Evolutionary conservation across 1,140 invertebrate species (phyloP).

Genomic region (Propsilocerus akamusi): DNA sequence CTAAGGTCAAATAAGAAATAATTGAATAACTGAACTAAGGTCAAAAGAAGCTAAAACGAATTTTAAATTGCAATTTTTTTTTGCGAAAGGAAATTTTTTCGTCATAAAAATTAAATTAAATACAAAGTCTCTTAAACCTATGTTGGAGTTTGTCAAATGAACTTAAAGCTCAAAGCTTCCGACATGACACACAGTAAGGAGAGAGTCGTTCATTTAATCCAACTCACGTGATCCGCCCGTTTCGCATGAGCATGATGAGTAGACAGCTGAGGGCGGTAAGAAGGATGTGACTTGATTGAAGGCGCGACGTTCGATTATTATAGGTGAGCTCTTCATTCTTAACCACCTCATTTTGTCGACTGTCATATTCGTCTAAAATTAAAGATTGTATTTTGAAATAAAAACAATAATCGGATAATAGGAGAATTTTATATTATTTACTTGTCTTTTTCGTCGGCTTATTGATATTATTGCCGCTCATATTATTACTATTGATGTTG

Average conservation of each 20-base stretch:
- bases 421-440: slow-evolving; percentile 15
- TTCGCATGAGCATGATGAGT: not conserved
- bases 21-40: too few relatives aligned
- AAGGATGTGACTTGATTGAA: not conserved
- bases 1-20: too few relatives aligned
- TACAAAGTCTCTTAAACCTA: too few relatives aligned
- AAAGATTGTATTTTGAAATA: slow-evolving; percentile 8
- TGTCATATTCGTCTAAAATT: slow-evolving; percentile 60
- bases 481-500: slow-evolving; percentile 8
- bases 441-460: slow-evolving; percentile 36
- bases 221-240: not conserved
- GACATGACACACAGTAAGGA: too few relatives aligned
- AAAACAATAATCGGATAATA: not conserved
- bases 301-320: slow-evolving; percentile 14
- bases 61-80: too few relatives aligned
- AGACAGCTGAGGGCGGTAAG: not conserved
- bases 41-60: too few relatives aligned
- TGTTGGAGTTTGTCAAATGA: too few relatives aligned
- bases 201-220: too few relatives aligned
- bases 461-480: slow-evolving; percentile 7
- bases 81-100: too few relatives aligned
- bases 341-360: slow-evolving; percentile 77
- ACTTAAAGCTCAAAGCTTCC: too few relatives aligned
- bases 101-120: too few relatives aligned
- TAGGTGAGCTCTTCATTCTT: slow-evolving; percentile 82